Evolutionary conservation across 1,140 invertebrate species (phyloP).

Genomic region (Drosophila pandora): DNA sequence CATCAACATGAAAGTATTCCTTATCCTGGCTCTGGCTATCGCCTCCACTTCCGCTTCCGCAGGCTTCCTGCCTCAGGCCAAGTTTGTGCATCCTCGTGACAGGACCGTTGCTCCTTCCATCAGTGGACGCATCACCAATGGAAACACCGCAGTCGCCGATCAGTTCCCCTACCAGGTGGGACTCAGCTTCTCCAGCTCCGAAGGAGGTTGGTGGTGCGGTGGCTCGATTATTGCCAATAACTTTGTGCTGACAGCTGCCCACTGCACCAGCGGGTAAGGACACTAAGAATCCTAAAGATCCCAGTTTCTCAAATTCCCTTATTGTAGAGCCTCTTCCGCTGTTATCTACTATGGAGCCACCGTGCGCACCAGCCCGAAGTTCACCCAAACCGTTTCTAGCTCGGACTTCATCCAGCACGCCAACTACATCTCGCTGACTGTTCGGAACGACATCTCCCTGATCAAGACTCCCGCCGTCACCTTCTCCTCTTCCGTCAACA

Average conservation of each 20-base stretch:
- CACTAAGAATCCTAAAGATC: too few species aligned
- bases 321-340: slow-evolving; percentile 19
- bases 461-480: slow-evolving; percentile 27
- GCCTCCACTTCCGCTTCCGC: slow-evolving; percentile 32
- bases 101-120: slow-evolving; percentile 32
- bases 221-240: slow-evolving; percentile 85
- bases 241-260: slow-evolving; percentile 86
- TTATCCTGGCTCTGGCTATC: not conserved
- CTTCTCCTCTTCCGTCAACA: slow-evolving; percentile 21
- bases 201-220: slow-evolving; percentile 84
- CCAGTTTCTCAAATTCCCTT: not conserved
- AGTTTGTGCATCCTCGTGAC: slow-evolving; percentile 59
- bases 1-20: slow-evolving; percentile 3
- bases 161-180: slow-evolving; percentile 85
- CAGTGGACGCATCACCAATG: slow-evolving; percentile 75
- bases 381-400: slow-evolving; percentile 35
- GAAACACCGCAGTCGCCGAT: slow-evolving; percentile 60
- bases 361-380: slow-evolving; percentile 39
- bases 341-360: slow-evolving; percentile 47
- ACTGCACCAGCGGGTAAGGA: slow-evolving; percentile 83
- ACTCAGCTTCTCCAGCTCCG: slow-evolving; percentile 74
- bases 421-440: slow-evolving; percentile 20
- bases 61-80: slow-evolving; percentile 43
- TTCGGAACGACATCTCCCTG: slow-evolving; percentile 50
- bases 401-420: slow-evolving; percentile 46